These are phyloP conservation scores for Ataeniobius toweri DNA, from an alignment of 2,797 vertebrate species.

Conservation along the genomic window DNA sequence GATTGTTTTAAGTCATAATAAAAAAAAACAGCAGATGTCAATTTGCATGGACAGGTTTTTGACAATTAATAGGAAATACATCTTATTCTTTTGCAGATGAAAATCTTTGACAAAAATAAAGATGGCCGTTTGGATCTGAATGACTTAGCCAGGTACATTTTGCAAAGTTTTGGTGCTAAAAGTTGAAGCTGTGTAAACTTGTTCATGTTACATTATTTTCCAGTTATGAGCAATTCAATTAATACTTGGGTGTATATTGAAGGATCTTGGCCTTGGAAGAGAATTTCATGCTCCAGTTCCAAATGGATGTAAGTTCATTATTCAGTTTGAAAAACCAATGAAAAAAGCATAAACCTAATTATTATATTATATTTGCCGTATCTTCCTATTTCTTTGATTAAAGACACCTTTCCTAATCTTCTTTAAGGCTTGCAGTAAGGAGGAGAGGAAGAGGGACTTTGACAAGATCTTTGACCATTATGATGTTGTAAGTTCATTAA, in stretches of 20 bases:
- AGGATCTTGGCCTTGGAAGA: conserved; percentile 94
- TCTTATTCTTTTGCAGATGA: conserved; percentile 85
- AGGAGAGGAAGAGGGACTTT: conserved; percentile 91
- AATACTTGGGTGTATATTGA: conserved; percentile 25
- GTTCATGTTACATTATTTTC: not conserved
- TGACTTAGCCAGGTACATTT: conserved; percentile 89
- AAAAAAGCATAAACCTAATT: not conserved
- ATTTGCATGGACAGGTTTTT: not conserved
- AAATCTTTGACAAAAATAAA: conserved; percentile 96
- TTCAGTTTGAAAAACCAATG: not conserved
- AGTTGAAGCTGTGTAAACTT: not conserved
- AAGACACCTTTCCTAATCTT: not conserved
- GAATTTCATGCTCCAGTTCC: conserved; percentile 96
- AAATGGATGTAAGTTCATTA: conserved; percentile 89
- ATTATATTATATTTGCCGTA: not conserved
- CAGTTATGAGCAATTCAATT: not conserved
- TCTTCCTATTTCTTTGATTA: not conserved
- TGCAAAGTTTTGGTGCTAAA: not conserved
- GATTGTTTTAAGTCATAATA: too few species aligned
- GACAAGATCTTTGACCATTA: conserved; percentile 96
- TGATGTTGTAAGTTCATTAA: conserved; percentile 88
- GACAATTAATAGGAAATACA: not conserved
- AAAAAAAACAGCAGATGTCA: not conserved
- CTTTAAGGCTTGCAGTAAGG: conserved; percentile 83
- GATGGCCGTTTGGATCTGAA: conserved; percentile 95